phyloP scores from a whole-genome alignment of 2,113 vertebrate genomes.

The Apistogramma diplotaenia region DNA sequence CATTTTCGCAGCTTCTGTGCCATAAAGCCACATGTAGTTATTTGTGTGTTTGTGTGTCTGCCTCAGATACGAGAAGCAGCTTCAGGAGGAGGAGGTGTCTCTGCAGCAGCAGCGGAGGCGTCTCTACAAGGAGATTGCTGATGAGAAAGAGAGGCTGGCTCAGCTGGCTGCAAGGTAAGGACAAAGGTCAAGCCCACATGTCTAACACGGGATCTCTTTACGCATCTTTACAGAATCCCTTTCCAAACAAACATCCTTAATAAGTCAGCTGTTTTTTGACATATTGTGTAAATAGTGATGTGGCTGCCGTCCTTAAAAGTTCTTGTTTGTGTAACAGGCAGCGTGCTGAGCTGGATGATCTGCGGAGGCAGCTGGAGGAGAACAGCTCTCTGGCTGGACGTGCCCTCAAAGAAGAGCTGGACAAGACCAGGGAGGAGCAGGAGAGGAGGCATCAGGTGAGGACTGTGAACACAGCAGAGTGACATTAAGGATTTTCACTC shows the following conservation, averaged over 20 bases:
- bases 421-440: slow-evolving; percentile 86
- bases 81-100: slow-evolving; percentile 87
- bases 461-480: neutral
- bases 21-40: neutral
- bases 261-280: neutral
- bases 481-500: neutral
- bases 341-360: slow-evolving; percentile 84
- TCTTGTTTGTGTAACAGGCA: slow-evolving; percentile 76
- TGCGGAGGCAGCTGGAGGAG: slow-evolving; percentile 86
- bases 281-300: neutral
- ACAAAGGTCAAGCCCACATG: slow-evolving; percentile 1
- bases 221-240: neutral
- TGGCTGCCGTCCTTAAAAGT: neutral
- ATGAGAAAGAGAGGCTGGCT: slow-evolving; percentile 88
- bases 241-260: neutral
- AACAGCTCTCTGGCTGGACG: slow-evolving; percentile 77
- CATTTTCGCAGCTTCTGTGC: neutral
- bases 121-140: slow-evolving; percentile 85
- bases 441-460: slow-evolving; percentile 89
- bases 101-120: slow-evolving; percentile 89
- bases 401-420: slow-evolving; percentile 83
- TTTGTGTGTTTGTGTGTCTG: neutral
- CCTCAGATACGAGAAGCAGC: slow-evolving; percentile 89
- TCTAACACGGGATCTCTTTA: rapidly evolving
- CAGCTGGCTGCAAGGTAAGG: slow-evolving; percentile 86